Evolutionary conservation across 2,113 vertebrate species (phyloP).

Genomic region (Rhinolophus sinicus): DNA sequence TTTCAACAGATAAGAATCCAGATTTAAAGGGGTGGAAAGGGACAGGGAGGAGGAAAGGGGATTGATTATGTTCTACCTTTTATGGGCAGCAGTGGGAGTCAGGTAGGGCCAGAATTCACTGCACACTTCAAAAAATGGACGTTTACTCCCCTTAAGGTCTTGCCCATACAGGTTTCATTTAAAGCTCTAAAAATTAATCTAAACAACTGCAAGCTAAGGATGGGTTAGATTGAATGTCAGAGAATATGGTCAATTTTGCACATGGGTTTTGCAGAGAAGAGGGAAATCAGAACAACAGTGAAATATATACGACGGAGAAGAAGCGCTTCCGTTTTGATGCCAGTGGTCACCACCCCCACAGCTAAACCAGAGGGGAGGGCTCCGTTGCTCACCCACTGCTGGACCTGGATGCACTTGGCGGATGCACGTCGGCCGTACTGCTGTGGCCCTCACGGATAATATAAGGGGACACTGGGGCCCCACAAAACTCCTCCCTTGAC

Average conservation of each 20-base stretch:
- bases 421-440: neutral
- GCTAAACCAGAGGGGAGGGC: neutral
- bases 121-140: neutral
- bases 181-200: neutral
- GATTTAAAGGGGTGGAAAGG: neutral
- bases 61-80: neutral
- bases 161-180: neutral
- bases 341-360: neutral
- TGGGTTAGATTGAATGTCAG: neutral
- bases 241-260: neutral
- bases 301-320: neutral
- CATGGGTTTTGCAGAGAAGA: neutral
- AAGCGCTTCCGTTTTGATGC: rapidly evolving
- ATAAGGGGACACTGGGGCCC: neutral
- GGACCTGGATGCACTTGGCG: rapidly evolving
- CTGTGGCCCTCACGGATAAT: neutral
- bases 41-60: neutral
- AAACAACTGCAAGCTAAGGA: neutral
- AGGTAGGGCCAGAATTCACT: neutral
- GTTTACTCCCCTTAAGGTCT: neutral
- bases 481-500: neutral
- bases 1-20: neutral
- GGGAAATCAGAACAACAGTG: neutral
- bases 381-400: rapidly evolving
- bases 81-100: neutral